phyloP scores from a whole-genome alignment of 92 coral and sea anemone genomes.

The Palythoa grandiflora region DNA sequence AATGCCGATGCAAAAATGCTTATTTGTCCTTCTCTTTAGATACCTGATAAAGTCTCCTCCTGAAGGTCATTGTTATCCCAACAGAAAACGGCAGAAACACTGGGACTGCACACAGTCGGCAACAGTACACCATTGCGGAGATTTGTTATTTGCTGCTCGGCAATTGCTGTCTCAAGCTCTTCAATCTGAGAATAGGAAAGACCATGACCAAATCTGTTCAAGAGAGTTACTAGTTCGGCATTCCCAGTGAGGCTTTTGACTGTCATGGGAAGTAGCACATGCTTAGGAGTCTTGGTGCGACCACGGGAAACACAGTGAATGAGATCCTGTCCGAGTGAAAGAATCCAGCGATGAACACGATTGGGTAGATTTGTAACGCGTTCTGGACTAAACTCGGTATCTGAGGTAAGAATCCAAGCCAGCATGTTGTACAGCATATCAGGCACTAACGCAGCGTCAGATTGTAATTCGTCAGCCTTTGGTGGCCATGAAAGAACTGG shows the following conservation, averaged over 20 bases:
- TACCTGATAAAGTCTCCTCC: conserved; percentile 77
- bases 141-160: conserved; percentile 59
- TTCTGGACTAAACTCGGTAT: conserved; percentile 46
- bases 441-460: conserved; percentile 60
- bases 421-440: conserved; percentile 70
- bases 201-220: conserved; percentile 73
- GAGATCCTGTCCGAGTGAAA: conserved; percentile 72
- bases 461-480: conserved; percentile 59
- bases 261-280: conserved; percentile 68
- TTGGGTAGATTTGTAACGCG: conserved; percentile 53
- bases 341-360: conserved; percentile 51
- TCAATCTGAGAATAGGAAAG: conserved; percentile 69
- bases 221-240: conserved; percentile 55
- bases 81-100: conserved; percentile 64
- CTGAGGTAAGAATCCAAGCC: conserved; percentile 67
- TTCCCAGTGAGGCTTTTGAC: conserved; percentile 77
- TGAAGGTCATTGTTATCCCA: conserved; percentile 81
- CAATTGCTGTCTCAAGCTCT: conserved; percentile 75
- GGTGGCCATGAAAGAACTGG: conserved; percentile 72
- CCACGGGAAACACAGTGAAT: conserved; percentile 69
- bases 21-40: conserved; percentile 9
- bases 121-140: conserved; percentile 60
- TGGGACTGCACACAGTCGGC: conserved; percentile 58
- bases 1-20: conserved; percentile 2
- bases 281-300: conserved; percentile 27